phyloP scores from a whole-genome alignment of 2,888 invertebrate species.

The Microctonus aethiopoides region DNA sequence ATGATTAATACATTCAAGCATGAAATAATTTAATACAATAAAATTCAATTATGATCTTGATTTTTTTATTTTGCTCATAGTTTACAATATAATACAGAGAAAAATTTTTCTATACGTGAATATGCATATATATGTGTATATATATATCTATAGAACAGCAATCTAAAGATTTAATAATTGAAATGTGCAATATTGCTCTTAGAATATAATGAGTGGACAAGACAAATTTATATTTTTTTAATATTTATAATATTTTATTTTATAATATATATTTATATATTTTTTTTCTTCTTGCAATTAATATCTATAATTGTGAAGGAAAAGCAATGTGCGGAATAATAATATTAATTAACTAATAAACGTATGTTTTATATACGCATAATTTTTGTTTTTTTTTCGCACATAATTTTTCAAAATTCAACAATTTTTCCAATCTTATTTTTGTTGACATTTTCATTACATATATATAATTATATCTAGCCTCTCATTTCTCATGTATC shows the following conservation, averaged over 20 bases:
- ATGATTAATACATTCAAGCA: not conserved
- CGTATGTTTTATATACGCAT: too few species aligned
- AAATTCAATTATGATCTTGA: constrained; percentile 53
- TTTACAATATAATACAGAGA: constrained; percentile 65
- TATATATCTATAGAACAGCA: constrained; percentile 32
- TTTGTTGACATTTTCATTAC: not conserved
- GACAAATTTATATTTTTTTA: constrained; percentile 15
- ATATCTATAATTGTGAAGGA: not conserved
- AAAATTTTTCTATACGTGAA: constrained; percentile 50
- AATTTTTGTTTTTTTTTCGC: not conserved
- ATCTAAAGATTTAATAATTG: constrained; percentile 34
- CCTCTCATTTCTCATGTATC: not conserved
- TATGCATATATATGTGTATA: constrained; percentile 37
- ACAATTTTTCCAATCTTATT: not conserved
- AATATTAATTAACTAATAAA: not conserved
- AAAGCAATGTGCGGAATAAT: not conserved
- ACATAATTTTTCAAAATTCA: not conserved
- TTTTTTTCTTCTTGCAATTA: not conserved
- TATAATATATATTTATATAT: constrained; percentile 11
- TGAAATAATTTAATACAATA: not conserved
- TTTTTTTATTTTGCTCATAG: constrained; percentile 62
- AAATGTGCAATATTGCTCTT: constrained; percentile 33
- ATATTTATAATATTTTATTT: constrained; percentile 1
- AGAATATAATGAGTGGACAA: constrained; percentile 27
- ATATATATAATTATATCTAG: not conserved